These are phyloP conservation scores for Gonioctena quinquepunctata DNA, from an alignment of 1,140 invertebrate genomes.

Conservation along the genomic window DNA sequence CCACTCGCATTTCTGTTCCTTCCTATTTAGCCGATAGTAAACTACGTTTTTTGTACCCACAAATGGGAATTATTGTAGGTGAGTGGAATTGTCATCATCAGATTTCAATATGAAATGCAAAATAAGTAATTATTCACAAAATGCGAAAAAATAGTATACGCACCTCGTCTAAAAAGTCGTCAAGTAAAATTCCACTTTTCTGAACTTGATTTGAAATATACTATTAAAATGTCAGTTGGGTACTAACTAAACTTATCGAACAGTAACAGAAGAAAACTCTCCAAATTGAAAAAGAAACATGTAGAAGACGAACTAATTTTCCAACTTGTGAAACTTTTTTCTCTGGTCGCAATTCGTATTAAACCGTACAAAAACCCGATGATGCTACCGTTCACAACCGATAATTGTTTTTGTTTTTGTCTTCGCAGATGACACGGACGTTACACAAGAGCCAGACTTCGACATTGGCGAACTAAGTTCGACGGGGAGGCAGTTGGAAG, in stretches of 20 bases:
- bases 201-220: too few species aligned
- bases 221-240: too few species aligned
- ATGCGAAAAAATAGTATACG: too few species aligned
- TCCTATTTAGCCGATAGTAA: too few species aligned
- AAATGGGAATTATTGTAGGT: too few species aligned
- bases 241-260: not conserved
- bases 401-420: constrained; percentile 19
- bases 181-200: too few species aligned
- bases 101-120: too few species aligned
- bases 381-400: not conserved
- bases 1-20: too few species aligned
- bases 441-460: constrained; percentile 61
- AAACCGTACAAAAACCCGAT: not conserved
- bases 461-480: constrained; percentile 54
- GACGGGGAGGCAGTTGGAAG: constrained; percentile 71
- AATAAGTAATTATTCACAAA: too few species aligned
- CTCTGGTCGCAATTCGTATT: not conserved
- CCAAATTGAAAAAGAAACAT: not conserved
- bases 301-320: not conserved
- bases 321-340: not conserved
- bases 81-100: too few species aligned
- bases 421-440: constrained; percentile 64
- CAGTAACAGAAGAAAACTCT: not conserved
- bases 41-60: too few species aligned
- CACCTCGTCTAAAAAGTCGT: too few species aligned